Percentiles rank a stretch among this genome's conserved stretches.
These are phyloP conservation scores for Baccha elongata DNA, from an alignment of 2,888 invertebrate genomes.

Conservation along the genomic window DNA sequence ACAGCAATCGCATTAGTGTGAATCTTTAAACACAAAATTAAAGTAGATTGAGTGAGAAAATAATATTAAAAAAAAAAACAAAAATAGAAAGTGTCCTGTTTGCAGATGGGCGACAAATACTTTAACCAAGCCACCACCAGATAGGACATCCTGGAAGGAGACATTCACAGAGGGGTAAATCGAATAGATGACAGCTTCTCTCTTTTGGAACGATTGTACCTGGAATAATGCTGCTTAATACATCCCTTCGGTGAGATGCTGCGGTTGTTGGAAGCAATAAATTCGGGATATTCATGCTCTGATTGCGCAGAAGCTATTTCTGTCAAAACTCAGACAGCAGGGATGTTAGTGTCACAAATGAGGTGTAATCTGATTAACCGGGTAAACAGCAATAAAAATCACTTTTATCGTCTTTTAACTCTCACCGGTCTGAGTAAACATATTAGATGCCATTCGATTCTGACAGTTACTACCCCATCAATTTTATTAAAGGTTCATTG, in stretches of 20 bases:
- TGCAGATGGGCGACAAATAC: conserved; percentile 73
- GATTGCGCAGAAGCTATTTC: conserved; percentile 51
- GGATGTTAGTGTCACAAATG: conserved; percentile 67
- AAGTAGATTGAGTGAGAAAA: conserved; percentile 68
- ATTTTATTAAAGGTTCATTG: conserved; percentile 53
- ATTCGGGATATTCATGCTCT: conserved; percentile 2
- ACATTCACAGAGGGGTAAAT: conserved; percentile 24
- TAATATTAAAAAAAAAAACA: conserved; percentile 71
- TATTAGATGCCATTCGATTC: conserved; percentile 14
- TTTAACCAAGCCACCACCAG: conserved; percentile 17
- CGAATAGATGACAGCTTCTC: conserved; percentile 55
- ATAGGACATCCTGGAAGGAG: conserved; percentile 51
- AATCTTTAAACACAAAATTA: conserved; percentile 68
- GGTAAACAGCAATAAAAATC: conserved; percentile 58
- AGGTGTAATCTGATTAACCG: conserved; percentile 64
- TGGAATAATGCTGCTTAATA: conserved; percentile 42
- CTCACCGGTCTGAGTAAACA: conserved; percentile 33
- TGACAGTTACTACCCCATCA: conserved; percentile 63
- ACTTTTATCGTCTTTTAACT: conserved; percentile 37
- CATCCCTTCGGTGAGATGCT: conserved; percentile 25
- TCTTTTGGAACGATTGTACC: conserved; percentile 36
- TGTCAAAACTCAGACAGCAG: conserved; percentile 51
- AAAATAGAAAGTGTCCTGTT: conserved; percentile 72
- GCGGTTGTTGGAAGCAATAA: conserved; percentile 49
- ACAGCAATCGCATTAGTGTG: conserved; percentile 56